Base-by-base conservation (phyloP, 2,797 vertebrate genomes). In the Bovichtus diacanthus region DNA sequence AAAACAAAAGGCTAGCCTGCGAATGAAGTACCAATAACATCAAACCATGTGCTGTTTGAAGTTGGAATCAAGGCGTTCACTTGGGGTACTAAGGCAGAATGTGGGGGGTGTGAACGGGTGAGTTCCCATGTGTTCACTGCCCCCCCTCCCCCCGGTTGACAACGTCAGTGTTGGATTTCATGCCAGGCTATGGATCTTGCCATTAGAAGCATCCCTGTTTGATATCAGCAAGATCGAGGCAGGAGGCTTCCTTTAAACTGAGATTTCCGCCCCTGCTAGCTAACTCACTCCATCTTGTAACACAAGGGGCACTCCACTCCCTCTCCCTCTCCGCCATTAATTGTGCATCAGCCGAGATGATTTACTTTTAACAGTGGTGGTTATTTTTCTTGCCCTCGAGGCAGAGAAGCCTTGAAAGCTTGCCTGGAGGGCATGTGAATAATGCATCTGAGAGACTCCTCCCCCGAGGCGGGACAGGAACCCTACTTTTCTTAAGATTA, bases 391-490 rank as follows among this genome's bases (percentile, higher is more conserved):
- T 96, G 96, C 95, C 97, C 97, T 95, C 95, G 90, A 92, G 93
- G 97, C 97, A 96, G 96, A 96, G 96, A 95, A 97, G 97, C 96
- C 97, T 97, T 98, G 97, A 98, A 98, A 98, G 97, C 97, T 95
- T 97, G 96, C 96, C 97, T 96, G 94, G 94, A 97, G 96, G 97
- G 97, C 96, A 95, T 97, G 96, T 98, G 97, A 98, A 98, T 98
- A 97, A 98, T 98, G 97, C 96, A 98, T 98, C 97, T 97, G 95
- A 97, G 96, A 96, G 96, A 96, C 96, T 96, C 96, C 96, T 96
- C 97, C 96, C 96, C 95, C 78, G 94, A 96, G 96, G 96, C 95
- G 93, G 95, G 95, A 95, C 96, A 96, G 95, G 95, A 97, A 96
- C 95, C 95, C 96, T 95, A 95, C 96, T 97, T 97, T 93, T 96